Evolutionary conservation across 2,113 vertebrate genomes (phyloP).

Genomic region (Zapus hudsonius): DNA sequence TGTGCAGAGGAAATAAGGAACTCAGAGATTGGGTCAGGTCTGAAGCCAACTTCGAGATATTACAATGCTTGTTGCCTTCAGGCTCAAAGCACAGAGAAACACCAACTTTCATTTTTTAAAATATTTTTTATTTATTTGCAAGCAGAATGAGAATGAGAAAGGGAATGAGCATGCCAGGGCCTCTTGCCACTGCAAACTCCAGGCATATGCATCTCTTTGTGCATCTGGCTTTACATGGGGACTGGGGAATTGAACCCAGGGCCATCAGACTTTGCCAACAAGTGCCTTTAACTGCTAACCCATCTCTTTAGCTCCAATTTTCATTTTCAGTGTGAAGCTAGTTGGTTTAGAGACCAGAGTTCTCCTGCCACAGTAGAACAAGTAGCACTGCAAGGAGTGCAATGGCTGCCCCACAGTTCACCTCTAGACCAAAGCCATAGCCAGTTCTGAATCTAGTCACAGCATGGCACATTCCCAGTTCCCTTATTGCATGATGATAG

Average conservation of each 20-base stretch:
- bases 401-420: not conserved
- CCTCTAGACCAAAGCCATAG: not conserved
- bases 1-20: rapidly evolving
- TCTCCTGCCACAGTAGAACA: not conserved
- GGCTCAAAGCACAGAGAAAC: not conserved
- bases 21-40: not conserved
- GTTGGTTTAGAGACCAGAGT: not conserved
- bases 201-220: too few relatives aligned
- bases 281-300: not conserved
- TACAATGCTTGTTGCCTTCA: not conserved
- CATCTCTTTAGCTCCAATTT: not conserved
- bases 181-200: too few relatives aligned
- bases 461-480: not conserved
- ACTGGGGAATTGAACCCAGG: not conserved
- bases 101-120: not conserved
- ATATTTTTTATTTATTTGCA: not conserved
- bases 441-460: not conserved
- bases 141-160: not conserved
- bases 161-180: too few relatives aligned
- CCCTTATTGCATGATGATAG: not conserved
- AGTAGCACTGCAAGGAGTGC: not conserved
- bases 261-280: not conserved
- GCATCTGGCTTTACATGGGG: too few relatives aligned
- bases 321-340: not conserved
- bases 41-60: not conserved